Conservation (phyloP, 2,888 invertebrate species). For the Amblyteles armatorius region DNA sequence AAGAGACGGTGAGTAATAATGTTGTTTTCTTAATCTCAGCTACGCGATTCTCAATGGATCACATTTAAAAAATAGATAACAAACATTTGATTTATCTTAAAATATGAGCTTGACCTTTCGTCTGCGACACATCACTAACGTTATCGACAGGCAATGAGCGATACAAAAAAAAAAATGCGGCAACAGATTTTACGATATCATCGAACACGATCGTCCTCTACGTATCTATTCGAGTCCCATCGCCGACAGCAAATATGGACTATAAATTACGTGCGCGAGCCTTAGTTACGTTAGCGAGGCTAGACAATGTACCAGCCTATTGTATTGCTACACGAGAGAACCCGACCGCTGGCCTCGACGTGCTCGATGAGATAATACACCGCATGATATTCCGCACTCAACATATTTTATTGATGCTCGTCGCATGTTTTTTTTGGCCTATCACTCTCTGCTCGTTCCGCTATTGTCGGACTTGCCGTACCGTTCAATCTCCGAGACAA, state of each 20-base stretch:
- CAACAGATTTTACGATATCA: constrained; percentile 13
- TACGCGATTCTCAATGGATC: background rate
- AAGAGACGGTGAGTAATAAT: constrained; percentile 74
- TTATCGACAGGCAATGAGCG: background rate
- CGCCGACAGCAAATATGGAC: background rate
- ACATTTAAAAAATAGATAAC: background rate
- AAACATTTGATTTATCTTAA: background rate
- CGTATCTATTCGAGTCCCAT: constrained; percentile 22
- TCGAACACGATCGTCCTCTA: constrained; percentile 23
- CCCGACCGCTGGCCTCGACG: constrained; percentile 37
- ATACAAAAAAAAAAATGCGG: background rate
- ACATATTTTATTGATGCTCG: constrained; percentile 45
- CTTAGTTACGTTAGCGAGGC: constrained; percentile 16
- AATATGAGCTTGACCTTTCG: background rate
- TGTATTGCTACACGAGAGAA: constrained; percentile 8
- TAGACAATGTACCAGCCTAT: constrained; percentile 9
- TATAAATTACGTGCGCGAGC: constrained; percentile 28
- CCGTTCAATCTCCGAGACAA: background rate
- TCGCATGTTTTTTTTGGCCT: constrained; percentile 12
- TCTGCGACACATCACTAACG: background rate
- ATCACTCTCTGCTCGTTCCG: background rate
- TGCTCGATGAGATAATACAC: constrained; percentile 39
- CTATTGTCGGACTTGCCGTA: constrained; percentile 3
- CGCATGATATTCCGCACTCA: constrained; percentile 24
- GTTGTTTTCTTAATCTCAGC: background rate